Evolutionary conservation across 2,888 invertebrate species (phyloP).

Genomic region (Diarsia rubi): DNA sequence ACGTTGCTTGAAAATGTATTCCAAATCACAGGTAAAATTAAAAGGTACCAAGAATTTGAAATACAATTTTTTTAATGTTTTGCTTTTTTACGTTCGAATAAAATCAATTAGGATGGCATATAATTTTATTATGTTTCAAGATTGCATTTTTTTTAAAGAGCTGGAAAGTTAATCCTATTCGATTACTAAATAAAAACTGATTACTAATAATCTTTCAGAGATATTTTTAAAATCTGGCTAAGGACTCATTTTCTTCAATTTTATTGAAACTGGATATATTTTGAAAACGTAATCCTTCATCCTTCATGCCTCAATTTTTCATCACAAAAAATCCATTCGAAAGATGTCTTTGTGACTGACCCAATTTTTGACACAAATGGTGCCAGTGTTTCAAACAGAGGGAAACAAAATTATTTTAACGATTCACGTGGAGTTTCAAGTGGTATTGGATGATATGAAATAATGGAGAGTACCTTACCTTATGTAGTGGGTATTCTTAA

Average conservation of each 20-base stretch:
- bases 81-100: background rate
- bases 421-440: constrained; percentile 4
- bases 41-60: background rate
- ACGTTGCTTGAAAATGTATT: background rate
- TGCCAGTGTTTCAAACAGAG: background rate
- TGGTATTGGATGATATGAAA: constrained; percentile 9
- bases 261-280: background rate
- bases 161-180: background rate
- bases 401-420: constrained; percentile 7
- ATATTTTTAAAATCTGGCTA: background rate
- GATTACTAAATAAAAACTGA: background rate
- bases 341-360: constrained; percentile 1
- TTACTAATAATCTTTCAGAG: background rate
- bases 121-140: background rate
- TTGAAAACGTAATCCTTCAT: background rate
- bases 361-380: background rate
- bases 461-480: constrained; percentile 9
- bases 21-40: background rate
- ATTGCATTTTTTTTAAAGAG: background rate
- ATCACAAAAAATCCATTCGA: background rate
- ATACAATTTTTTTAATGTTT: background rate
- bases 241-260: background rate
- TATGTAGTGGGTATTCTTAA: background rate
- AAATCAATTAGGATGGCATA: background rate
- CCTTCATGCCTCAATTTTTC: background rate